Evolutionary conservation across 2,797 vertebrate species (phyloP), one percentile per base, ranked within the genome.

Genomic region (Bryconaethiops microstoma): DNA sequence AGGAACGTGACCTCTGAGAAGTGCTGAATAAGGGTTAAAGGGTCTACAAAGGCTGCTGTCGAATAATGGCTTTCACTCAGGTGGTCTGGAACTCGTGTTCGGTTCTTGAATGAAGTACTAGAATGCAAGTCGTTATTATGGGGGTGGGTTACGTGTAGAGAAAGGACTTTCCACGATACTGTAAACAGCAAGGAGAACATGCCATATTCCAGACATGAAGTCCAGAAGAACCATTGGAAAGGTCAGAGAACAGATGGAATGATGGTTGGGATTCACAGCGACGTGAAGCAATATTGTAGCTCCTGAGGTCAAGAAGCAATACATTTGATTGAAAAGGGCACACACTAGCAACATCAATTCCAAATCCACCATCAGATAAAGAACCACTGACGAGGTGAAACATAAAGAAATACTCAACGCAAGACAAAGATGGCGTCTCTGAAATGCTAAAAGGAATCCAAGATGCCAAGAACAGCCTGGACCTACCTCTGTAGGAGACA

Each of bases 401-500:
- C 29, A 3, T 29, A 29, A 29, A 29, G 29, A 29, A 29, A 29
- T 29, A 29, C 29, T 29, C 29, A 29, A 29, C 29, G 29, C 29
- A 29, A 29, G 29, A 52, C 23, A 70, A 70, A 50, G 25, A 70
- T 12, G 14, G 45, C 25, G 21, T 1, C 21, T 29, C 13, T 16
- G 8, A 45, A 21, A 40, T 6, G 67, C 35, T 68, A 0, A 10
- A n/a, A 13, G 21, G 13, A 64, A 39, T 16, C 62, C 16, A 17
- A 45, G 68, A 50, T 25, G 45, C 42, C 25, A 7, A 70, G 9
- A 50, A 14, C 67, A 70, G 5, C 10, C 45, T n/a, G 69, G 14
- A 59, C 71, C 71, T 57, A 74, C 71, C 71, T 59, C 23, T 74
- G 54, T 14, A 13, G 71, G 29, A 57, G 54, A 57, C 4, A 57